Conservation (phyloP, 2,797 vertebrate species). For the Arrhamphus sclerolepis region DNA sequence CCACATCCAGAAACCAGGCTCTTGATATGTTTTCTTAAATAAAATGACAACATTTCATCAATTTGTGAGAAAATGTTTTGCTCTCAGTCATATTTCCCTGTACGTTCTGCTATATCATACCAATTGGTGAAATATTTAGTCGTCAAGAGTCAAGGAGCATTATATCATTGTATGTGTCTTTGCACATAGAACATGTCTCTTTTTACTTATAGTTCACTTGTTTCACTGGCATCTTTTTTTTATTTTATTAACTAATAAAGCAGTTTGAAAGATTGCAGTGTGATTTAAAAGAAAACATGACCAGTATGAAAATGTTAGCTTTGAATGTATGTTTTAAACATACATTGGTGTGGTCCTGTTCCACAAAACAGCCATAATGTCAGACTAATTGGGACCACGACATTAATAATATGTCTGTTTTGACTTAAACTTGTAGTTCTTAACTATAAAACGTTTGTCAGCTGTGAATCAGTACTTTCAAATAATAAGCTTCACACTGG, state of each 20-base stretch:
- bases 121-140: constrained; percentile 20
- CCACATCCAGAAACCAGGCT: constrained; percentile 18
- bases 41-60: constrained; percentile 15
- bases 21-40: constrained; percentile 9
- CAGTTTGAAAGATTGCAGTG: constrained; percentile 18
- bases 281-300: too few species aligned
- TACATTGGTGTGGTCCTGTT: too few species aligned
- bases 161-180: constrained; percentile 47
- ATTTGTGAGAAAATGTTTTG: constrained; percentile 3
- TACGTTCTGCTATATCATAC: constrained; percentile 13
- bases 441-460: too few species aligned
- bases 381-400: too few species aligned
- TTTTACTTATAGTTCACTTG: constrained; percentile 40
- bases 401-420: too few species aligned
- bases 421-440: too few species aligned
- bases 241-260: constrained; percentile 54
- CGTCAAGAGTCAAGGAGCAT: constrained; percentile 7
- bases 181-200: constrained; percentile 43
- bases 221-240: constrained; percentile 52
- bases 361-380: too few species aligned
- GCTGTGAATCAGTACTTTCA: too few species aligned
- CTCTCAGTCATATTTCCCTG: constrained; percentile 12
- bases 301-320: too few species aligned
- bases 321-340: too few species aligned
- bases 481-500: too few species aligned